Evolutionary conservation across 2,888 invertebrate species (phyloP).

Genomic region (Cephus spinipes): DNA sequence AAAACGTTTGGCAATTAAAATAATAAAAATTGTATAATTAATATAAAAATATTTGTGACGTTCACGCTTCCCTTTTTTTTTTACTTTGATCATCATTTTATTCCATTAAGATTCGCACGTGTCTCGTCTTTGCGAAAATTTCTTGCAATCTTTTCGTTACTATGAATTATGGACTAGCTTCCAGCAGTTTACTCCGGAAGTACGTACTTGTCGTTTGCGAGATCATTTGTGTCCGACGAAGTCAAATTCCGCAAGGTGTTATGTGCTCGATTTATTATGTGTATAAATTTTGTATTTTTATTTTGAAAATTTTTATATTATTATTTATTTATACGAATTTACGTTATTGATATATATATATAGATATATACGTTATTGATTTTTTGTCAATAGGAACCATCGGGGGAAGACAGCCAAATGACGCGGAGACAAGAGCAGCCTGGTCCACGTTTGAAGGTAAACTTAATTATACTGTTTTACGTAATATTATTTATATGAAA

Average conservation of each 20-base stretch:
- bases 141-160: background rate
- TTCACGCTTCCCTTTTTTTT: background rate
- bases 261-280: background rate
- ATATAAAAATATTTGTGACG: background rate
- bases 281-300: background rate
- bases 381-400: background rate
- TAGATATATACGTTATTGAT: background rate
- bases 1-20: background rate
- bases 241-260: background rate
- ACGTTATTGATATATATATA: background rate
- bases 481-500: background rate
- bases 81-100: background rate
- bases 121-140: background rate
- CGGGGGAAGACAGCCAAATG: constrained; percentile 1
- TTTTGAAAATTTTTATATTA: background rate
- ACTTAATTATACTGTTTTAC: background rate
- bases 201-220: background rate
- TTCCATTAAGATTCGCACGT: too few relatives aligned
- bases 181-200: background rate
- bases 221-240: background rate
- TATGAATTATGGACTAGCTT: background rate
- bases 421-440: background rate
- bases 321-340: background rate
- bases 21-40: background rate
- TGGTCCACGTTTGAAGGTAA: background rate